phyloP scores from a whole-genome alignment of 2,888 invertebrate genomes.

The Pristionchus japonicus region DNA sequence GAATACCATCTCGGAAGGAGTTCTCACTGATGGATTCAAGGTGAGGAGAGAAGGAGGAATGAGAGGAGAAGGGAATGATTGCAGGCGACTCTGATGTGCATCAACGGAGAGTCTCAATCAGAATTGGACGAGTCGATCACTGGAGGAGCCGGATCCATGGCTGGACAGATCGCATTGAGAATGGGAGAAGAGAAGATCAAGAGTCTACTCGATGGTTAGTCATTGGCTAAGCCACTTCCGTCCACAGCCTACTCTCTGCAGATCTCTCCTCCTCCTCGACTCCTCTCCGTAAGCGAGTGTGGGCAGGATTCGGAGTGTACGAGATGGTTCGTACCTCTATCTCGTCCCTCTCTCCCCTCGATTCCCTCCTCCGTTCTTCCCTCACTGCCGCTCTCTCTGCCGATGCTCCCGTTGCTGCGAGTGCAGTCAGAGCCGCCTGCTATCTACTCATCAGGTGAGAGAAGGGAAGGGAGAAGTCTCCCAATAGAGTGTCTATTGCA shows the following conservation, averaged over 20 bases:
- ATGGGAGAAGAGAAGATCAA: constrained; percentile 49
- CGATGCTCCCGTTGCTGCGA: constrained; percentile 52
- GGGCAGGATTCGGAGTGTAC: constrained; percentile 18
- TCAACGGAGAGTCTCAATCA: neutral
- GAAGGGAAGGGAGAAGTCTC: neutral
- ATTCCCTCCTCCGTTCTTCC: neutral
- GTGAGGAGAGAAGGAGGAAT: neutral
- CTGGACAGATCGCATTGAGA: constrained; percentile 58
- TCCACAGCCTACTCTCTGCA: neutral
- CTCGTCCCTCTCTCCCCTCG: neutral
- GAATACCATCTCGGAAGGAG: constrained; percentile 14
- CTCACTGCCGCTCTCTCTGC: constrained; percentile 9
- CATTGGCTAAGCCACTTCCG: no score
- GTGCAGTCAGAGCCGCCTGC: constrained; percentile 55
- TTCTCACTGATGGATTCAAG: constrained; percentile 41
- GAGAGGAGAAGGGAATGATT: neutral
- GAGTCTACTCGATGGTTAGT: constrained; percentile 50
- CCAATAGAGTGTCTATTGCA: neutral
- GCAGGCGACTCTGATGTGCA: constrained; percentile 21
- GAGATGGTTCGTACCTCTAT: constrained; percentile 27
- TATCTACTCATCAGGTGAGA: constrained; percentile 49
- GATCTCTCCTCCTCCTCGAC: constrained; percentile 20
- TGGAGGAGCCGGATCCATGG: constrained; percentile 55
- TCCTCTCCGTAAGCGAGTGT: neutral
- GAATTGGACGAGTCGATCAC: constrained; percentile 45